Conservation (phyloP, 2,888 invertebrate species). For the Torymus texanus region DNA sequence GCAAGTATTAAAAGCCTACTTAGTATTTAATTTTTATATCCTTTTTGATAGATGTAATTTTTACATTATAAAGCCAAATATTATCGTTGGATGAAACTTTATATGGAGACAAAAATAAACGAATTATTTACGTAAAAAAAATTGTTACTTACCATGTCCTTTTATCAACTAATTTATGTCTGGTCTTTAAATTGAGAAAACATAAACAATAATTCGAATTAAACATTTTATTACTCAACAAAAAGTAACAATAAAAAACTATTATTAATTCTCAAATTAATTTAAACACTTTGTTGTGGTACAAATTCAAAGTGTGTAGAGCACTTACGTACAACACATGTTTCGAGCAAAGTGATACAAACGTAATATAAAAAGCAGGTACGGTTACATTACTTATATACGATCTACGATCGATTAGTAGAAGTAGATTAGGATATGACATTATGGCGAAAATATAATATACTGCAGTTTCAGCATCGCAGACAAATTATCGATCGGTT, state of each 20-base stretch:
- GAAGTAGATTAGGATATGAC: constrained; percentile 50
- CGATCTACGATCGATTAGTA: constrained; percentile 45
- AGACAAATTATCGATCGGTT: constrained; percentile 26
- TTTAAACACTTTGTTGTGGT: constrained; percentile 36
- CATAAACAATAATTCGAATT: constrained; percentile 54
- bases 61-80: constrained; percentile 51
- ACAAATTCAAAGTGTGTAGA: constrained; percentile 41
- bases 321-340: constrained; percentile 43
- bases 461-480: constrained; percentile 30
- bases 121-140: constrained; percentile 50
- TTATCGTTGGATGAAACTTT: constrained; percentile 51
- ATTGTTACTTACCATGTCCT: not conserved
- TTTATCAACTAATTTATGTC: not conserved
- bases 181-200: not conserved
- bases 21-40: constrained; percentile 54
- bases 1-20: constrained; percentile 46
- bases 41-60: constrained; percentile 53
- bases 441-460: constrained; percentile 52
- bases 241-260: constrained; percentile 67
- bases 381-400: constrained; percentile 53
- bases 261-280: constrained; percentile 52
- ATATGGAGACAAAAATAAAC: constrained; percentile 52
- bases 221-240: constrained; percentile 72
- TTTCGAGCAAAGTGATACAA: constrained; percentile 43
- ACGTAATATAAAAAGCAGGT: constrained; percentile 53